Conservation (phyloP, 1,140 invertebrate species). For the Yoshiicerus persimilis region DNA sequence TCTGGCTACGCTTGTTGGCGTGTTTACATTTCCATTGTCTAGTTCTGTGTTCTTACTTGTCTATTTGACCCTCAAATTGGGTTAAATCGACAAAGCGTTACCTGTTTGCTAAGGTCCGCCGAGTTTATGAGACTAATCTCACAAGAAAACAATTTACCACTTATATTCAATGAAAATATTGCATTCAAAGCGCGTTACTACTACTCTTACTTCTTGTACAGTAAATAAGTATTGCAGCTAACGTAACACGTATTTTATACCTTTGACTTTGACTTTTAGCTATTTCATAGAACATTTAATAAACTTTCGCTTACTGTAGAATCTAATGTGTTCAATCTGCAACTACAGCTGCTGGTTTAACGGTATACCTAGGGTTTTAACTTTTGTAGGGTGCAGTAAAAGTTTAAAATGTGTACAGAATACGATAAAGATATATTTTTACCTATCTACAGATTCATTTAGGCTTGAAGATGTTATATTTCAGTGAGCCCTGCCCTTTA, state of each 20-base stretch:
- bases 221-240: neutral
- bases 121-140: constrained; percentile 8
- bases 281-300: neutral
- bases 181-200: neutral
- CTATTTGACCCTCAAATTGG: neutral
- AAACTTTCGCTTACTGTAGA: neutral
- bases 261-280: neutral
- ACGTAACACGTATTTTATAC: neutral
- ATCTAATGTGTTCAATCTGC: too few species aligned
- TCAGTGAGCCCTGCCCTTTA: neutral
- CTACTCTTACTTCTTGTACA: neutral
- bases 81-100: constrained; percentile 13
- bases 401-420: too few species aligned
- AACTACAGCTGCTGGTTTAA: too few species aligned
- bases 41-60: neutral
- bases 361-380: too few species aligned
- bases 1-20: neutral
- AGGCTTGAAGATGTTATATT: neutral
- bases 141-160: neutral
- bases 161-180: neutral
- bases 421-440: too few species aligned
- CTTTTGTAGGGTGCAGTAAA: too few species aligned
- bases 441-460: too few species aligned
- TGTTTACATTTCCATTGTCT: neutral
- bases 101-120: neutral